phyloP scores from a whole-genome alignment of 2,888 invertebrate species.

The Hypomecis punctinalis region DNA sequence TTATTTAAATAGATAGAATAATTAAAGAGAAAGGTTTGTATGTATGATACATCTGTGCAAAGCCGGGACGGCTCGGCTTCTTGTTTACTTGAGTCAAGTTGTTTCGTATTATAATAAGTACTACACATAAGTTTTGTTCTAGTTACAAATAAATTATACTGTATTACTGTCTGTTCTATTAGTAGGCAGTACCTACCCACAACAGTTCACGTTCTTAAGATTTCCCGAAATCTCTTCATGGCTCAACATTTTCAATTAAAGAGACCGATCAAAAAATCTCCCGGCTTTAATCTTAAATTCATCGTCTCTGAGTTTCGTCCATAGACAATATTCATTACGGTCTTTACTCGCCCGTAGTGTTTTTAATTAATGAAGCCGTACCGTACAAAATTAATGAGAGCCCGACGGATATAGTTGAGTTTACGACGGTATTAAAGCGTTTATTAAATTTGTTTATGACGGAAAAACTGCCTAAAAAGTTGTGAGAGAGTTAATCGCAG shows the following conservation, averaged over 20 bases:
- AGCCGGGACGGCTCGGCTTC: no score
- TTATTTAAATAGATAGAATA: no score
- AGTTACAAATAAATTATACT: no score
- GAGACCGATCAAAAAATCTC: constrained; percentile 27
- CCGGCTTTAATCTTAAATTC: constrained; percentile 36
- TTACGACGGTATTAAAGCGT: constrained; percentile 42
- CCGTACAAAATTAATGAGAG: constrained; percentile 62
- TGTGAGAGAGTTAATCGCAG: constrained; percentile 24
- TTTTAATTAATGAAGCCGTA: constrained; percentile 73
- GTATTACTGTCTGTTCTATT: no score
- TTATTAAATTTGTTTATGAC: constrained; percentile 44
- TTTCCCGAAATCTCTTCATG: not conserved
- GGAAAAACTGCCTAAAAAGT: constrained; percentile 38
- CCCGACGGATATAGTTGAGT: constrained; percentile 39
- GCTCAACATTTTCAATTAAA: not conserved
- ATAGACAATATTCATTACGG: constrained; percentile 63
- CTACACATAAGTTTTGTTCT: no score
- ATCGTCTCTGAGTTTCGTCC: constrained; percentile 36
- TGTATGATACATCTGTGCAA: no score
- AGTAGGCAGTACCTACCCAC: no score
- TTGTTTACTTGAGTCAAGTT: no score
- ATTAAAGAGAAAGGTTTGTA: no score
- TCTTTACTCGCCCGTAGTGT: constrained; percentile 65
- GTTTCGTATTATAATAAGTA: no score
- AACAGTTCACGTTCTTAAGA: no score